phyloP scores from a whole-genome alignment of 2,113 vertebrate species.

The Psilopsiagon aurifrons region DNA sequence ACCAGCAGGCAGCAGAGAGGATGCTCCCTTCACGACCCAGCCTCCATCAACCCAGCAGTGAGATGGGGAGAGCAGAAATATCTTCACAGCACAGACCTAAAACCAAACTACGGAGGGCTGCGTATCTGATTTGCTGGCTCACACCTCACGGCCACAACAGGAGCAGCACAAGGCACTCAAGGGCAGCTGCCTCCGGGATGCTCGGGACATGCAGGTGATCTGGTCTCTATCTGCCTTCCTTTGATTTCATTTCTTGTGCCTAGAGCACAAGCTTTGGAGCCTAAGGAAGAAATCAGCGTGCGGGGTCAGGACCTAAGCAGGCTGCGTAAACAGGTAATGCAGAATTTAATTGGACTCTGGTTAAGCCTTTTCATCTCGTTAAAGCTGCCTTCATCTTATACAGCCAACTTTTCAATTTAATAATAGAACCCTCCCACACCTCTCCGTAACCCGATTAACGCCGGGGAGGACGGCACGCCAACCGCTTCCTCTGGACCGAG shows the following conservation, averaged over 20 bases:
- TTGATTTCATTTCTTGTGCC: slow-evolving; percentile 15
- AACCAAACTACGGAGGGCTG: not conserved
- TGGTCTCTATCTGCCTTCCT: not conserved
- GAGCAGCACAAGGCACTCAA: not conserved
- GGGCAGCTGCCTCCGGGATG: not conserved
- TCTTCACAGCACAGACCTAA: not conserved
- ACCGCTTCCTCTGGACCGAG: not conserved
- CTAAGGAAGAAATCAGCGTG: slow-evolving; percentile 57
- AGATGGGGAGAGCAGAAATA: not conserved
- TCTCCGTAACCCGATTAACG: slow-evolving; percentile 69
- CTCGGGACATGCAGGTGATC: not conserved
- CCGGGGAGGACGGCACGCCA: not conserved
- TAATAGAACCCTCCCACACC: slow-evolving; percentile 72
- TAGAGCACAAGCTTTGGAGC: slow-evolving; percentile 20
- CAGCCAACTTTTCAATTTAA: slow-evolving; percentile 73
- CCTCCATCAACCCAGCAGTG: accelerated
- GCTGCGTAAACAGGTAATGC: slow-evolving; percentile 78
- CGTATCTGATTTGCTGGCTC: not conserved
- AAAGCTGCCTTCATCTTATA: slow-evolving; percentile 76
- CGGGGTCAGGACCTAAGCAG: slow-evolving; percentile 76
- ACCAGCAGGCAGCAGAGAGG: not conserved
- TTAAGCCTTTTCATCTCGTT: slow-evolving; percentile 86
- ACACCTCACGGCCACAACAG: not conserved
- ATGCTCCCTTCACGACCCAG: accelerated
- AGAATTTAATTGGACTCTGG: slow-evolving; percentile 80